These are phyloP conservation scores for Cephalotes varians DNA, from an alignment of 2,888 invertebrate species.

Conservation along the genomic window DNA sequence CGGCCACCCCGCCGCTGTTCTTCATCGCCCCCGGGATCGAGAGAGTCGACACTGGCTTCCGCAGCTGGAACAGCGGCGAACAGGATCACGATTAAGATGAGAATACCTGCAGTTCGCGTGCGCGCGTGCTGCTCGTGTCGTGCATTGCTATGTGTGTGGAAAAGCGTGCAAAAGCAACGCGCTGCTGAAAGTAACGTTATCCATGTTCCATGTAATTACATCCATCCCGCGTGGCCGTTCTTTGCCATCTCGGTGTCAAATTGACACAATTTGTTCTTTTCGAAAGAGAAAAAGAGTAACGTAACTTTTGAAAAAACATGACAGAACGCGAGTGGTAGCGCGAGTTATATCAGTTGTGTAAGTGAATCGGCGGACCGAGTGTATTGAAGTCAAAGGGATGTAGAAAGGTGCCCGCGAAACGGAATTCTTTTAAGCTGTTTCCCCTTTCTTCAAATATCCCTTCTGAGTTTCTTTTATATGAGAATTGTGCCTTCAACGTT, in stretches of 20 bases:
- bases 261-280: not conserved
- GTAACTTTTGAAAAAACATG: not conserved
- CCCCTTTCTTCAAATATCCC: not conserved
- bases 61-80: constrained; percentile 90
- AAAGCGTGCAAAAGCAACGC: not conserved
- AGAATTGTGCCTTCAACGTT: not conserved
- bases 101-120: not conserved
- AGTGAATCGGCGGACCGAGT: constrained; percentile 6
- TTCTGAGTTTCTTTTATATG: not conserved
- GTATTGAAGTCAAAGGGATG: not conserved
- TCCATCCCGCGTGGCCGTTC: not conserved
- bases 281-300: not conserved
- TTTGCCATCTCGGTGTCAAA: not conserved
- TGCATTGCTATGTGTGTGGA: not conserved
- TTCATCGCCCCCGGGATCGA: constrained; percentile 98
- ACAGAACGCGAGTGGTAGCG: not conserved
- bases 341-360: not conserved
- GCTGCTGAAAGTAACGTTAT: no score
- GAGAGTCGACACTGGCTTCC: constrained; percentile 98
- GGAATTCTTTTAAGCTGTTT: not conserved
- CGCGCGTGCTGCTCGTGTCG: not conserved
- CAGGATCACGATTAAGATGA: constrained; percentile 16
- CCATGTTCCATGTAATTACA: no score
- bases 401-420: not conserved
- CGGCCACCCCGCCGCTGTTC: constrained; percentile 88